Evolutionary conservation across 2,888 invertebrate genomes (phyloP).

Genomic region (Neelides folsomi): DNA sequence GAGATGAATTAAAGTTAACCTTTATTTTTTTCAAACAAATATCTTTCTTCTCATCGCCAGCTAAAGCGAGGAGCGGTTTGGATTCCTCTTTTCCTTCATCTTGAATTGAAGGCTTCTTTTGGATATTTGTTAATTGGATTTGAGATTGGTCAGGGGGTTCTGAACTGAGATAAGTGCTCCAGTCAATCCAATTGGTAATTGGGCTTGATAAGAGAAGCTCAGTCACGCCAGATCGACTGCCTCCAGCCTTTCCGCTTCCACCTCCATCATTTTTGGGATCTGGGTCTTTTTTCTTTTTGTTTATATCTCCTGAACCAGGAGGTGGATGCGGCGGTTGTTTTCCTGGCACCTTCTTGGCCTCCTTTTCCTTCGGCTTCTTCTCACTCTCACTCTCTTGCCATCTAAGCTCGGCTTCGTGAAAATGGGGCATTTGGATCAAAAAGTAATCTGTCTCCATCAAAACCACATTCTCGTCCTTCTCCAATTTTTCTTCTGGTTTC

Average conservation of each 20-base stretch:
- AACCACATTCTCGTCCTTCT: constrained; percentile 8
- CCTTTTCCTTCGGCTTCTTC: constrained; percentile 11
- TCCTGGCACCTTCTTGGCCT: not conserved
- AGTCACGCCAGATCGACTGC: not conserved
- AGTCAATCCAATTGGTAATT: constrained; percentile 24
- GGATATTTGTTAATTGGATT: constrained; percentile 2
- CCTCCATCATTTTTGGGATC: not conserved
- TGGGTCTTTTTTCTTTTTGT: not conserved
- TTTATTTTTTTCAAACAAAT: constrained; percentile 17
- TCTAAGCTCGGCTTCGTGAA: constrained; percentile 14
- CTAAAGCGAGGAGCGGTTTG: not conserved
- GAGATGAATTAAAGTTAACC: constrained; percentile 8
- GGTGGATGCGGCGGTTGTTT: not conserved
- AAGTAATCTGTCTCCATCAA: constrained; percentile 9
- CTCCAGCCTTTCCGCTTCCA: not conserved
- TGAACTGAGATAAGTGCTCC: constrained; percentile 20
- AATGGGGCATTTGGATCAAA: constrained; percentile 6
- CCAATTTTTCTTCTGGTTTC: not conserved
- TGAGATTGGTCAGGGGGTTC: constrained; percentile 12
- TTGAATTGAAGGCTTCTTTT: constrained; percentile 1
- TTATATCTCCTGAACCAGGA: not conserved
- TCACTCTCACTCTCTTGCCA: constrained; percentile 11
- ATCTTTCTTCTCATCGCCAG: not conserved
- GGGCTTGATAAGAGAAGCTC: constrained; percentile 2
- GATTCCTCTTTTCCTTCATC: not conserved